phyloP scores from a whole-genome alignment of 2,113 vertebrate genomes.

The Crotalus helleri region DNA sequence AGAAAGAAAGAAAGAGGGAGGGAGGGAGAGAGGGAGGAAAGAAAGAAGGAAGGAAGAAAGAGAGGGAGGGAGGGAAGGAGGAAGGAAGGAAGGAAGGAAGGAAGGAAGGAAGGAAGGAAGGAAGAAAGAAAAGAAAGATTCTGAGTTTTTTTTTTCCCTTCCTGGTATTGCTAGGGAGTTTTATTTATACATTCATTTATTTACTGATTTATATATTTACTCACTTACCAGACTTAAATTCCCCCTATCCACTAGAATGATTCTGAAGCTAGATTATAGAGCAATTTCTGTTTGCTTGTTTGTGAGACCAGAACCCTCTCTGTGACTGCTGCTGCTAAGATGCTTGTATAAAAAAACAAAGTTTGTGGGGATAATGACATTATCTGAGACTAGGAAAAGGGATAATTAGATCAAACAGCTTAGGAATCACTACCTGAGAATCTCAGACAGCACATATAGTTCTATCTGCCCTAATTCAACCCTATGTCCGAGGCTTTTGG shows the following conservation, averaged over 20 bases:
- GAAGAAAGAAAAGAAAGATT: no score
- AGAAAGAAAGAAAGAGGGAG: no score
- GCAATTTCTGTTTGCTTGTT: not conserved
- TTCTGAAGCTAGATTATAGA: not conserved
- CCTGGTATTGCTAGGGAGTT: not conserved
- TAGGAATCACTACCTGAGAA: not conserved
- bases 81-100: accelerated
- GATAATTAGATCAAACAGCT: not conserved
- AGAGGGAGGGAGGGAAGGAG: no score
- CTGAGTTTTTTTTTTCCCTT: not conserved
- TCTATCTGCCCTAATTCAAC: not conserved
- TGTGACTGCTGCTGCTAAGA: not conserved
- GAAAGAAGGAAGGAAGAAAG: no score
- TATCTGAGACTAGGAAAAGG: not conserved
- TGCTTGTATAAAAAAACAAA: not conserved
- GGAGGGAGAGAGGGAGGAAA: no score
- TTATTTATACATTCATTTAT: not conserved
- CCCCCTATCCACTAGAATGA: not conserved
- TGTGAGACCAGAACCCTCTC: not conserved
- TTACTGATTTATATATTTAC: not conserved
- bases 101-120: no score
- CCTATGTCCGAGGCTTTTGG: not conserved
- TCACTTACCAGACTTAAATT: not conserved
- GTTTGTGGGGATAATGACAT: not conserved
- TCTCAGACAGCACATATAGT: not conserved